Evolutionary conservation across 1,140 invertebrate genomes (phyloP).

Genomic region (Drosophila suzukii): DNA sequence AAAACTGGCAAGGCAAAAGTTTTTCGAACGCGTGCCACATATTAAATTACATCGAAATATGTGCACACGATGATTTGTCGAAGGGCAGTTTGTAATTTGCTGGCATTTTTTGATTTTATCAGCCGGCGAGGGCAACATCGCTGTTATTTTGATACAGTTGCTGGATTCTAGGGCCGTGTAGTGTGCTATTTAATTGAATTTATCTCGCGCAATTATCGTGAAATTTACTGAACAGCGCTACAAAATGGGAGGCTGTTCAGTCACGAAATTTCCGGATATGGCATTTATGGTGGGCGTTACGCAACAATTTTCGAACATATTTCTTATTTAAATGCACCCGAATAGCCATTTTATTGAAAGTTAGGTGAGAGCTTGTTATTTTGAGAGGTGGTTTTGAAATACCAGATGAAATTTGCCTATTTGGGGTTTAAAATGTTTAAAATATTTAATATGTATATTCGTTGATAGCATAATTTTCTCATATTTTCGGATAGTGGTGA

Average conservation of each 20-base stretch:
- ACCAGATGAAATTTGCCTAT: not conserved
- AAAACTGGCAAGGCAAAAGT: constrained; percentile 47
- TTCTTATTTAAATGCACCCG: constrained; percentile 33
- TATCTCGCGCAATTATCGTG: constrained; percentile 59
- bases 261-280: constrained; percentile 9
- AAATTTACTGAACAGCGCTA: constrained; percentile 53
- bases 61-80: constrained; percentile 64
- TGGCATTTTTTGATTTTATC: constrained; percentile 75
- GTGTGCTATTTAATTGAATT: constrained; percentile 73
- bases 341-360: constrained; percentile 3
- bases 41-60: constrained; percentile 82
- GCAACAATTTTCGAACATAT: constrained; percentile 40
- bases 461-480: no score
- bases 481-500: no score
- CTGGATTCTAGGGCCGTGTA: constrained; percentile 39
- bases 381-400: not conserved
- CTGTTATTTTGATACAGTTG: constrained; percentile 76
- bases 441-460: no score
- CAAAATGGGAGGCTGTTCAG: constrained; percentile 17
- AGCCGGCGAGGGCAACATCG: constrained; percentile 20
- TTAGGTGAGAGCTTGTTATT: not conserved
- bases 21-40: constrained; percentile 76
- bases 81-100: constrained; percentile 75
- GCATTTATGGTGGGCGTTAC: constrained; percentile 25
- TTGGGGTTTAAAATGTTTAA: not conserved